Conservation (phyloP, 2,888 invertebrate genomes). For the Xestia ashworthii region DNA sequence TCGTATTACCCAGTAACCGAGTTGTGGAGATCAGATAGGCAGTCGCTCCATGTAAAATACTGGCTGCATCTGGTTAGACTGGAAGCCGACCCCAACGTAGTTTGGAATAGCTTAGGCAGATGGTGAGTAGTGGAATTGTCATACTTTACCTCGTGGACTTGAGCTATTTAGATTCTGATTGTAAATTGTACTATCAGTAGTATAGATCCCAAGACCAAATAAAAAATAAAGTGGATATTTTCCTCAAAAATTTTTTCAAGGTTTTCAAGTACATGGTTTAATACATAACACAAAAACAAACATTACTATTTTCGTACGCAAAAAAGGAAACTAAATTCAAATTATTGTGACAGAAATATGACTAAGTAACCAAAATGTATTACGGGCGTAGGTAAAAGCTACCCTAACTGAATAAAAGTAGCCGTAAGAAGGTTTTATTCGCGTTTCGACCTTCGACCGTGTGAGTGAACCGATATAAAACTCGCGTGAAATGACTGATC, state of each 20-base stretch:
- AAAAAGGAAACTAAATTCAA: slow-evolving; percentile 30
- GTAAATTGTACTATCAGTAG: background rate
- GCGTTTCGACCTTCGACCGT: slow-evolving; percentile 52
- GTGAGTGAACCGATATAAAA: slow-evolving; percentile 58
- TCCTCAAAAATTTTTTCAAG: background rate
- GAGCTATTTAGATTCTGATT: background rate
- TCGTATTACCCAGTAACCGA: no score
- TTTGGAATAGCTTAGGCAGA: no score
- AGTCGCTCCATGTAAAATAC: no score
- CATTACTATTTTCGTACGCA: background rate
- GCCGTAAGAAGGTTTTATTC: slow-evolving; percentile 60
- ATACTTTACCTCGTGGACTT: background rate
- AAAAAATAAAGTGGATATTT: background rate
- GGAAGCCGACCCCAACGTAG: no score
- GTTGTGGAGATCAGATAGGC: no score
- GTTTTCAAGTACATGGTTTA: background rate
- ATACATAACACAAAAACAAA: background rate
- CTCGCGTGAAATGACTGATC: slow-evolving; percentile 57
- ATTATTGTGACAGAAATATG: slow-evolving; percentile 46
- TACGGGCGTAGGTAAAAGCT: slow-evolving; percentile 35
- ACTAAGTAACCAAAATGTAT: slow-evolving; percentile 40
- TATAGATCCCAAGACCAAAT: background rate
- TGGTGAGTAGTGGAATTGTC: background rate
- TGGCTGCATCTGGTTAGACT: no score
- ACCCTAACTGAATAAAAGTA: slow-evolving; percentile 58